phyloP scores from a whole-genome alignment of 2,113 vertebrate species.

The Notiomystis cincta region DNA sequence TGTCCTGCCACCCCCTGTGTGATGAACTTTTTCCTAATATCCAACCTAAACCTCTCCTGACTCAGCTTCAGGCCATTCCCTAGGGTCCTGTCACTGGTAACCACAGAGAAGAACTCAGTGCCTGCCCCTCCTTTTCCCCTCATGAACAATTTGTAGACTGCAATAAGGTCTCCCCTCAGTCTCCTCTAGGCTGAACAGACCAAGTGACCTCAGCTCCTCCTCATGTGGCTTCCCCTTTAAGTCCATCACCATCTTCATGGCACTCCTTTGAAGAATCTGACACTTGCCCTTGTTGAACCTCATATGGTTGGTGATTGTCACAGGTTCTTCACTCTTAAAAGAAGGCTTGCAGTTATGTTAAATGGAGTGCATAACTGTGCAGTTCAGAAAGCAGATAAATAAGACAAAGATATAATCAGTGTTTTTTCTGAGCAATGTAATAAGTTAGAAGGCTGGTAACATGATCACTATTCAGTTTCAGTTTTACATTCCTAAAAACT shows the following conservation, averaged over 20 bases:
- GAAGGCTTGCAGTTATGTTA: background rate
- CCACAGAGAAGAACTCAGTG: background rate
- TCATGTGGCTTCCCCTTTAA: background rate
- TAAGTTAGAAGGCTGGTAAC: background rate
- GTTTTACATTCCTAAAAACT: background rate
- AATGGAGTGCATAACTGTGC: background rate
- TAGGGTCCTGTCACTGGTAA: background rate
- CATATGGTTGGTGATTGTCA: background rate
- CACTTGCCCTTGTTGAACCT: background rate
- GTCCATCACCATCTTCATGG: background rate
- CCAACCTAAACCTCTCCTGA: background rate
- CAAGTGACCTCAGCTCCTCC: background rate
- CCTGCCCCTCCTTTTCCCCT: background rate
- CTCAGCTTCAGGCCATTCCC: background rate
- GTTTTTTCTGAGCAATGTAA: background rate
- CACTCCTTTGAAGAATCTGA: background rate
- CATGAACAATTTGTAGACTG: fast-evolving
- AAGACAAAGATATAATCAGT: background rate
- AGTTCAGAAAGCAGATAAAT: background rate
- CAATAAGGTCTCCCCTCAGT: background rate
- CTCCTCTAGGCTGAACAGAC: background rate
- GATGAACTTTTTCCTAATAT: background rate
- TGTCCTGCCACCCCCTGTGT: too few species aligned
- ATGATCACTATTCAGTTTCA: background rate
- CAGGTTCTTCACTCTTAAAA: background rate